These are phyloP conservation scores for Melieria omissa DNA, from an alignment of 2,888 invertebrate genomes.

Conservation along the genomic window DNA sequence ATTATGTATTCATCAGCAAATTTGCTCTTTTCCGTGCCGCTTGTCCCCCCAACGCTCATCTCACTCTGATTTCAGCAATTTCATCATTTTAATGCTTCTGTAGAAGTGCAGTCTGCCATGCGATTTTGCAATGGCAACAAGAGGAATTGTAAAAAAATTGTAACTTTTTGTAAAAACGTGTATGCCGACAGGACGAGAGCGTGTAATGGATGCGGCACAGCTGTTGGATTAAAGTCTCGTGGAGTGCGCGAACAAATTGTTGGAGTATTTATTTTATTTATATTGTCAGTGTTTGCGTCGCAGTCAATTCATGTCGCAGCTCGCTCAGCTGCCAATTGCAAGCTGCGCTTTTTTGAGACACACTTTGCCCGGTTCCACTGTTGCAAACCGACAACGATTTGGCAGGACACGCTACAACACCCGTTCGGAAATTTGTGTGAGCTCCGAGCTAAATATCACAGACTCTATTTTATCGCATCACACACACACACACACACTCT, in stretches of 20 bases:
- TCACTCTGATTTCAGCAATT: slow-evolving; percentile 4
- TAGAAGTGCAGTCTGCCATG: not conserved
- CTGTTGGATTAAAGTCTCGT: slow-evolving; percentile 26
- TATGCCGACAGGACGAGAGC: too few species aligned
- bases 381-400: too few species aligned
- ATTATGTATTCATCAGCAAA: not conserved
- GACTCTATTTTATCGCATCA: not conserved
- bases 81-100: slow-evolving; percentile 6
- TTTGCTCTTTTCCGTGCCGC: too few species aligned
- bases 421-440: too few species aligned
- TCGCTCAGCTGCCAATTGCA: too few species aligned
- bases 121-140: too few species aligned
- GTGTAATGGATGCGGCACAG: not conserved
- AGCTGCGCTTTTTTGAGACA: not conserved
- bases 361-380: too few species aligned
- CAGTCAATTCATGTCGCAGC: too few species aligned
- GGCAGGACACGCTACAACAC: too few species aligned
- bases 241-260: slow-evolving; percentile 16
- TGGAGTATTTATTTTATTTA: slow-evolving; percentile 31
- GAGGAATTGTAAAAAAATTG: too few species aligned
- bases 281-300: not conserved
- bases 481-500: not conserved
- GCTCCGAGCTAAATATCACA: too few species aligned
- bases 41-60: not conserved
- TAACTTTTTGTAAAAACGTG: too few species aligned